Conservation (phyloP, 2,888 invertebrate species). For the Chydorus sphaericus region DNA sequence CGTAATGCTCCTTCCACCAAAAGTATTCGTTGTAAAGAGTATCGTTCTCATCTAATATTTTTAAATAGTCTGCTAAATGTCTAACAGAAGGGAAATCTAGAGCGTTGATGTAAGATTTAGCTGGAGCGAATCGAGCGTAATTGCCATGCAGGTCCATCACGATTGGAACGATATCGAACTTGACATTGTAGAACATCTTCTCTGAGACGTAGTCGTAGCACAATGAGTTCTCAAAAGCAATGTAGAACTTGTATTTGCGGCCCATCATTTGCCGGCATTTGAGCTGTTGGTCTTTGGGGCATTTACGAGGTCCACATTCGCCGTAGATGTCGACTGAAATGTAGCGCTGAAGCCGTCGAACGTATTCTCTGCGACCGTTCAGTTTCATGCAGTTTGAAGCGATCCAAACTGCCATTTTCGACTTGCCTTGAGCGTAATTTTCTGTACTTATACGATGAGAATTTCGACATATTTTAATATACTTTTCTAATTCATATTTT, state of each 20-base stretch:
- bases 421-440: constrained; percentile 5
- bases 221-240: constrained; percentile 6
- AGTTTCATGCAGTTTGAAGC: constrained; percentile 18
- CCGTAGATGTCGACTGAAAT: constrained; percentile 17
- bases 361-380: constrained; percentile 16
- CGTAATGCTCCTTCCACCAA: constrained; percentile 42
- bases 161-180: neutral
- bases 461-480: too few species aligned
- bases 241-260: constrained; percentile 3
- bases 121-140: constrained; percentile 74
- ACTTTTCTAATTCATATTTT: too few species aligned
- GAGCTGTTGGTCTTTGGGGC: neutral
- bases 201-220: constrained; percentile 5
- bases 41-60: constrained; percentile 71
- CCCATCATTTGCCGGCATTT: neutral
- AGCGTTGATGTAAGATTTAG: constrained; percentile 84
- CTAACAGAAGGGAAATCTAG: constrained; percentile 82
- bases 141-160: constrained; percentile 39
- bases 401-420: constrained; percentile 17
- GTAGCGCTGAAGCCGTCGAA: constrained; percentile 16
- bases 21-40: constrained; percentile 88
- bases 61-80: constrained; percentile 72
- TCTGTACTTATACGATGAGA: too few species aligned
- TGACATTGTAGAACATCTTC: neutral
- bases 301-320: constrained; percentile 13